phyloP scores from a whole-genome alignment of 2,797 vertebrate genomes.

The Pseudopleuronectes americanus region DNA sequence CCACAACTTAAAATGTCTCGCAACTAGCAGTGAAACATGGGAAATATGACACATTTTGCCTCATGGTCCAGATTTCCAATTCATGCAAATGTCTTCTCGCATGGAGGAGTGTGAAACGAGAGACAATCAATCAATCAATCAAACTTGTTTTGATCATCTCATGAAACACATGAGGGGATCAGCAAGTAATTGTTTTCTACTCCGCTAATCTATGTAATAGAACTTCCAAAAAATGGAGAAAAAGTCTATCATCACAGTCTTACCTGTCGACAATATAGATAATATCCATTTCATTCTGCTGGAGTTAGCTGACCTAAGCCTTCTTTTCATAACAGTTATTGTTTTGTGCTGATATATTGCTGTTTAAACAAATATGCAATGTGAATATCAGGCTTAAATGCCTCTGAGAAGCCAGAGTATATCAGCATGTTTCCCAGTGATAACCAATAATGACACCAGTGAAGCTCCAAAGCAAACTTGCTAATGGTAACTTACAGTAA shows the following conservation, averaged over 20 bases:
- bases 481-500: conserved; percentile 50
- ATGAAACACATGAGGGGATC: not conserved
- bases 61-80: no score
- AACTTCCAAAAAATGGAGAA: not conserved
- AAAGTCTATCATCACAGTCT: not conserved
- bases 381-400: conserved; percentile 5
- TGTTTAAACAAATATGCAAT: conserved; percentile 13
- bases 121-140: conserved; percentile 3
- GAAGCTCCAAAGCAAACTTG: conserved; percentile 35
- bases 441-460: conserved; percentile 30
- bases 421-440: conserved; percentile 33
- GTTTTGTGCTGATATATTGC: no score
- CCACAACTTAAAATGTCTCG: not conserved
- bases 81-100: conserved; percentile 4
- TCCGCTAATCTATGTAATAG: not conserved
- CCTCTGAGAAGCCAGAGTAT: conserved; percentile 8
- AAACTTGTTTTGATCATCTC: conserved; percentile 14
- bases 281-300: not conserved
- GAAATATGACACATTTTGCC: not conserved
- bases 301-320: no score
- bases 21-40: not conserved
- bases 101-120: not conserved
- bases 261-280: not conserved
- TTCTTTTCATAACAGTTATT: no score
- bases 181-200: conserved; percentile 4